Percentiles rank a stretch among this genome's conserved stretches.
Conservation (phyloP, 2,888 invertebrate genomes). For the Hipparchia sbordonii region DNA sequence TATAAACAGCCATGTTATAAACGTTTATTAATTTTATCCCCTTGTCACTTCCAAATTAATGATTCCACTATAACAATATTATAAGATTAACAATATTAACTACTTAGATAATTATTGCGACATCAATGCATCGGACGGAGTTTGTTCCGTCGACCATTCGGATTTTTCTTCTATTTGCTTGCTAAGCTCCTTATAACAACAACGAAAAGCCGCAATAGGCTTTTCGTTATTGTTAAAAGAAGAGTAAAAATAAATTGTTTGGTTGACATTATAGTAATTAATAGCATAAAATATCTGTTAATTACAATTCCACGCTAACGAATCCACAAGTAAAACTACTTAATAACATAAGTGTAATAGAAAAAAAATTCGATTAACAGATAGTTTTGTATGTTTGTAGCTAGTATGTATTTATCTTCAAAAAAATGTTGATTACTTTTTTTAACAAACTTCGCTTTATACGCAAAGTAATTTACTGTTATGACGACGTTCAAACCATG, state of each 20-base stretch:
- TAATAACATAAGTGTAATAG: too few species aligned
- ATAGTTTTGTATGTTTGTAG: neutral
- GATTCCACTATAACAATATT: too few species aligned
- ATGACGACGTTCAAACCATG: conserved; percentile 6
- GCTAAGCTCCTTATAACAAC: too few species aligned
- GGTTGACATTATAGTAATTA: neutral
- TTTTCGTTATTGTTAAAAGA: neutral
- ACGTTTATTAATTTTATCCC: too few species aligned
- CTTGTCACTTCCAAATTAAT: too few species aligned
- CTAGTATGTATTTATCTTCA: neutral
- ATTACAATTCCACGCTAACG: conserved; percentile 6
- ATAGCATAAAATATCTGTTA: neutral
- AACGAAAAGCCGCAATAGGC: too few species aligned
- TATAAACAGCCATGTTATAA: too few species aligned
- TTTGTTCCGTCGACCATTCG: too few species aligned
- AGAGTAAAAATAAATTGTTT: neutral
- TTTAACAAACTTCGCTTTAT: neutral
- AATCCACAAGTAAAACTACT: neutral
- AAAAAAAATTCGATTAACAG: neutral
- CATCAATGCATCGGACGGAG: too few species aligned
- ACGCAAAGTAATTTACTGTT: conserved; percentile 4
- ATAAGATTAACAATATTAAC: too few species aligned
- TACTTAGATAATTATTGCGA: too few species aligned
- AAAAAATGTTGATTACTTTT: conserved; percentile 3
- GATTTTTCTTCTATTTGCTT: too few species aligned